phyloP scores from a whole-genome alignment of 2,113 vertebrate species.

The Zingel zingel region DNA sequence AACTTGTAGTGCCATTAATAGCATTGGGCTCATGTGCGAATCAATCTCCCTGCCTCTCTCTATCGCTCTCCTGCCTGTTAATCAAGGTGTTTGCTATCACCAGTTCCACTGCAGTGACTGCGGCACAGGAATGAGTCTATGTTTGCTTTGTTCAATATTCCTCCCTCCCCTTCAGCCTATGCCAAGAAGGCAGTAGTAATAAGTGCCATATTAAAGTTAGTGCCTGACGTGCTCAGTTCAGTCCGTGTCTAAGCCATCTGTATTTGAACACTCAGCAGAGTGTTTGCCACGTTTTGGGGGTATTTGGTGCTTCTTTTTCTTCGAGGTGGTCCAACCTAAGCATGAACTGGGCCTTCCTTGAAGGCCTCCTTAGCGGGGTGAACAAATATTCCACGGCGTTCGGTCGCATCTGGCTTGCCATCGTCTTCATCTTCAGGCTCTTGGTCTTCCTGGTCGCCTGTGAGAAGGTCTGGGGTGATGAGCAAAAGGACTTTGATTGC shows the following conservation, averaged over 20 bases:
- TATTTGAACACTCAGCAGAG: constrained; percentile 6
- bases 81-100: constrained; percentile 33
- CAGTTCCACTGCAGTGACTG: constrained; percentile 20
- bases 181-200: constrained; percentile 51
- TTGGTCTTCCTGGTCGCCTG: constrained; percentile 92
- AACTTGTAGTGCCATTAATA: neutral
- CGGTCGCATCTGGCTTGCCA: constrained; percentile 91
- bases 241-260: neutral
- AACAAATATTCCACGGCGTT: constrained; percentile 94
- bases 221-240: constrained; percentile 32
- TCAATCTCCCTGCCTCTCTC: constrained; percentile 4
- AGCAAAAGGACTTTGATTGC: constrained; percentile 93
- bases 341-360: constrained; percentile 92
- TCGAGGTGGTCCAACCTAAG: neutral
- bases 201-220: constrained; percentile 45
- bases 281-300: neutral
- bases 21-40: neutral
- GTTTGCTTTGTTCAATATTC: constrained; percentile 56
- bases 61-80: constrained; percentile 20
- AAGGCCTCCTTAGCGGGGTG: constrained; percentile 89
- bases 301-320: neutral
- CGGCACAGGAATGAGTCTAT: constrained; percentile 44
- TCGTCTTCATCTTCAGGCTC: constrained; percentile 93
- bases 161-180: constrained; percentile 57
- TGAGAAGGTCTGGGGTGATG: constrained; percentile 90